phyloP scores from a whole-genome alignment of 2,888 invertebrate genomes.

The Homarus gammarus region DNA sequence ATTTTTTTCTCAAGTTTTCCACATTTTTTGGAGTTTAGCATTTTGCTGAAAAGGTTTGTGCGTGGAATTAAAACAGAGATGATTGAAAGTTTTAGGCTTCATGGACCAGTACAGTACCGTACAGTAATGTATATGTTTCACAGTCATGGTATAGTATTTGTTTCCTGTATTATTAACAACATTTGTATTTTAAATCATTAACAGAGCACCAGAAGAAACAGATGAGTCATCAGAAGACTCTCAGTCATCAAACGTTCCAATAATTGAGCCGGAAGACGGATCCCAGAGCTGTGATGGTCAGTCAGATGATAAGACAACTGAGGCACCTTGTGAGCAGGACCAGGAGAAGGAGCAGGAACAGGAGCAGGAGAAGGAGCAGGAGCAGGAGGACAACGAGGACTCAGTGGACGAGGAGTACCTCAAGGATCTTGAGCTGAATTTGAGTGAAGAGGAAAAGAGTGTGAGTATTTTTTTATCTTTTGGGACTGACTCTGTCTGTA shows the following conservation, averaged over 20 bases:
- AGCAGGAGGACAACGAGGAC: slow-evolving; percentile 55
- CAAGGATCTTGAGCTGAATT: slow-evolving; percentile 60
- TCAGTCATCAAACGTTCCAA: neutral
- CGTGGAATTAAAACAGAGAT: no score
- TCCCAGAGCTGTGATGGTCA: neutral
- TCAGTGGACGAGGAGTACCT: slow-evolving; percentile 58
- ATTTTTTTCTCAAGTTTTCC: no score
- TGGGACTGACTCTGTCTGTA: no score
- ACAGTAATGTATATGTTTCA: no score
- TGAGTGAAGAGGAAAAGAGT: slow-evolving; percentile 60
- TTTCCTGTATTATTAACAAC: no score
- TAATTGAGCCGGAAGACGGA: slow-evolving; percentile 34
- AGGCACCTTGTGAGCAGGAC: neutral
- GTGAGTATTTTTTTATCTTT: slow-evolving; percentile 26
- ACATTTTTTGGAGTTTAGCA: no score
- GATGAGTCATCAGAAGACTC: neutral
- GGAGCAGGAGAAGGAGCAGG: neutral
- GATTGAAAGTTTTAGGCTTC: no score
- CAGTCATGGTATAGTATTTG: no score
- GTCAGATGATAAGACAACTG: neutral
- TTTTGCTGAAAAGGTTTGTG: no score
- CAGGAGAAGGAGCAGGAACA: slow-evolving; percentile 14
- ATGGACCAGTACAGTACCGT: no score
- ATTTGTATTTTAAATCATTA: neutral
- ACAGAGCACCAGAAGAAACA: slow-evolving; percentile 7